A percentile compares a stretch with the other conserved stretches of the same genome.
phyloP scores from a whole-genome alignment of 2,797 vertebrate genomes.

The Geotria australis region DNA sequence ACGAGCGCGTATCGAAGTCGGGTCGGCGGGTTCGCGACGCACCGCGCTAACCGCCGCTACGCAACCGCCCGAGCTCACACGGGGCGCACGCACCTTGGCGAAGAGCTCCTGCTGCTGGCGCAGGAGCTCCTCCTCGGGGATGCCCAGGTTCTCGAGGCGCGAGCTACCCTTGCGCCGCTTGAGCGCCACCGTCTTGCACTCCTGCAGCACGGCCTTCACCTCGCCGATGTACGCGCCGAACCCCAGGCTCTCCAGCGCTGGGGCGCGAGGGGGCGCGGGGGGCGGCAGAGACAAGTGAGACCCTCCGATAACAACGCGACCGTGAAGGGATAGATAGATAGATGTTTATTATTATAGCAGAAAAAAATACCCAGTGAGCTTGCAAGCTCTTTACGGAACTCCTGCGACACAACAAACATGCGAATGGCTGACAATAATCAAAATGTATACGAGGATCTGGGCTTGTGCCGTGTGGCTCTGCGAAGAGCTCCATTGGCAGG shows the following conservation, averaged over 20 bases:
- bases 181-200: constrained; percentile 93
- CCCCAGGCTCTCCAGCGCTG: constrained; percentile 87
- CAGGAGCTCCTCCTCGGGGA: constrained; percentile 86
- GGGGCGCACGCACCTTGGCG: constrained; percentile 78
- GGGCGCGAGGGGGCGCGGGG: not conserved
- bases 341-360: too few relatives aligned
- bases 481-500: too few relatives aligned
- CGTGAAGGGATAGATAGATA: too few relatives aligned
- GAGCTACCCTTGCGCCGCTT: constrained; percentile 94
- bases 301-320: not conserved
- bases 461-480: too few relatives aligned
- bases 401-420: too few relatives aligned
- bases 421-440: too few relatives aligned
- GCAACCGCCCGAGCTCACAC: not conserved
- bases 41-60: not conserved
- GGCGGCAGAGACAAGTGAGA: not conserved
- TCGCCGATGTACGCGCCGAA: constrained; percentile 91
- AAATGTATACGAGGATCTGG: too few relatives aligned
- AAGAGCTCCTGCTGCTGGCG: constrained; percentile 90
- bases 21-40: too few relatives aligned
- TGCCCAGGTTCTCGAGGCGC: constrained; percentile 81
- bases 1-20: too few relatives aligned
- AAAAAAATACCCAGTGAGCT: too few relatives aligned
- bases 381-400: too few relatives aligned
- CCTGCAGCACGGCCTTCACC: constrained; percentile 93